Evolutionary conservation across 2,113 vertebrate genomes (phyloP).

Genomic region (Anas platyrhynchos): DNA sequence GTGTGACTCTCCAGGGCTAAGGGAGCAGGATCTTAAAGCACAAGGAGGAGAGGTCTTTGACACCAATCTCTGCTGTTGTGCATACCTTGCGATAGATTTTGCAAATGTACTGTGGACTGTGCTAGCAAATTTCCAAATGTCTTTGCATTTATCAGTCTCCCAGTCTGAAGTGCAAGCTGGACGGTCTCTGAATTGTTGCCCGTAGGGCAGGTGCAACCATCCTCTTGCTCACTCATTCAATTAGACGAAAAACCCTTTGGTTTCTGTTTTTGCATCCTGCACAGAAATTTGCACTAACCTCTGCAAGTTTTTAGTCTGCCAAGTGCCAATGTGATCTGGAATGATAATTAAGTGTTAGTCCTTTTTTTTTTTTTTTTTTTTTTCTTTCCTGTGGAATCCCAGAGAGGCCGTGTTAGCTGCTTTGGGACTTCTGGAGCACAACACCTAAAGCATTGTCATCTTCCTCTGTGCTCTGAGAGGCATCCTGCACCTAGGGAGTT

Average conservation of each 20-base stretch:
- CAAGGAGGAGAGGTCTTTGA: neutral
- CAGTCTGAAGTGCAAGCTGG: neutral
- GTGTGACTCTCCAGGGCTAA: neutral
- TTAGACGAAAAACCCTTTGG: neutral
- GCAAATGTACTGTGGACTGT: neutral
- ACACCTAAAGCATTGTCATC: neutral
- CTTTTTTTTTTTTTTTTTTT: neutral
- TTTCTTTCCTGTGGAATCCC: neutral
- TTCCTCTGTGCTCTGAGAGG: neutral
- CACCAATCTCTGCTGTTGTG: neutral
- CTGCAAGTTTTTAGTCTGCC: neutral
- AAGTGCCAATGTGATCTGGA: neutral
- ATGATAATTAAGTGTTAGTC: neutral
- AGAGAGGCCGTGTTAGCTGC: neutral
- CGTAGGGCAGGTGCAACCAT: too few relatives aligned
- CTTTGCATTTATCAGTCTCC: neutral
- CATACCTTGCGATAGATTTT: neutral
- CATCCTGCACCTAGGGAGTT: neutral
- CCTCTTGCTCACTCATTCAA: neutral
- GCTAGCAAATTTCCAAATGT: neutral
- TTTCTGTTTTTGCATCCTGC: neutral
- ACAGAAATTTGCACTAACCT: neutral
- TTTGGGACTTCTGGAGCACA: neutral
- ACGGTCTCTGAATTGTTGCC: neutral
- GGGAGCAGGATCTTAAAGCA: neutral